Evolutionary conservation across 2,797 vertebrate species (phyloP), one percentile per base, ranked within the genome.

Genomic region (Adrianichthys oophorus): DNA sequence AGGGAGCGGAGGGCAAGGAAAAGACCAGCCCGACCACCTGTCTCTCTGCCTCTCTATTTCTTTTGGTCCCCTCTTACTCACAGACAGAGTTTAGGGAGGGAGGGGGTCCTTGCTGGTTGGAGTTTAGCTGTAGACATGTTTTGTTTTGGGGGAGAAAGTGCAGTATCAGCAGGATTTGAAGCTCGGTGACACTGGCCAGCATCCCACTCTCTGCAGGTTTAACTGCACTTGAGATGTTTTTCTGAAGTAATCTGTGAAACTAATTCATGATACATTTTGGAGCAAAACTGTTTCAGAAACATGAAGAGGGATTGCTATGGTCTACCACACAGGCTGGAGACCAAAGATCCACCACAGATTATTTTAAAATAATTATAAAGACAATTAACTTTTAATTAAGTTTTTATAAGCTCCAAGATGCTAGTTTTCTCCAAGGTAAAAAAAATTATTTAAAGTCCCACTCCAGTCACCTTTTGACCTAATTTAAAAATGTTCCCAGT

Each of bases 1-100:
- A 91, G 85, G 85, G 87, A 91, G 79, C 83, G 81, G 68, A 91
- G 89, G 86, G 85, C 84, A 86, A 86, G 81, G 83, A 87, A 85
- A 84, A 84, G 86, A 87, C 80, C 65, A 82, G 86, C 87, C 78
- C 44, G 66, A 86, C 90, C 91, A 91, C 90, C 92, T 92, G 89
- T 92, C 89, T 91, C 78, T 73, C 85, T 86, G 74, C 69, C 82
- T 68, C 77, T 69, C 76, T 68, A 41, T 70, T 68, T 69, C 66
- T 84, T 88, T 83, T 82, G 85, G 79, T 84, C 85, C 74, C 74
- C 78, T 76, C 81, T 72, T 73, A 81, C 78, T 67, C 73, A 24
- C 65, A 62, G 70, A 65, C 80, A 75, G 71, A 66, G 63, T 59
- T 54, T 45, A 44, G 54, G 59, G 50, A 48, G 16, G 61, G 21